Conservation (phyloP, 2,888 invertebrate species). For the Nowickia ferox region DNA sequence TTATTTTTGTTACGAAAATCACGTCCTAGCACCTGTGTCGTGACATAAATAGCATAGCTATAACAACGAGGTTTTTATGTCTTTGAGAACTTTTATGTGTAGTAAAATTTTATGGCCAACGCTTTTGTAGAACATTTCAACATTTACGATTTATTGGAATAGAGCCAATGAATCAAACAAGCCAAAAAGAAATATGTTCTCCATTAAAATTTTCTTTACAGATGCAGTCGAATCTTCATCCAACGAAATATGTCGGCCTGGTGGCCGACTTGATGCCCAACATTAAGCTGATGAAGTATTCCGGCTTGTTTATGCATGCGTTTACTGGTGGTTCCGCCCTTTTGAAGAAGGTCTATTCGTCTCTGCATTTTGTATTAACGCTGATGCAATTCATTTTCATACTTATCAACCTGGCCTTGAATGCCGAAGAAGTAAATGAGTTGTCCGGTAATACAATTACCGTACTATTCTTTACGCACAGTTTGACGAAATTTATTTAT, state of each 20-base stretch:
- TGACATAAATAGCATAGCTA: no score
- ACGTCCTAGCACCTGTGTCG: no score
- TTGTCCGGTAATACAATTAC: conserved; percentile 91
- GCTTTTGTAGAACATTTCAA: no score
- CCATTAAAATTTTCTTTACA: conserved; percentile 10
- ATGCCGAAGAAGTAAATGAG: conserved; percentile 90
- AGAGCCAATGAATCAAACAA: no score
- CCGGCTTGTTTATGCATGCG: conserved; percentile 91
- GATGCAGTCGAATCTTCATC: conserved; percentile 77
- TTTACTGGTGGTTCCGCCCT: conserved; percentile 87
- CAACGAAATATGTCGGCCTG: conserved; percentile 85
- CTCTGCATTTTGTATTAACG: conserved; percentile 86
- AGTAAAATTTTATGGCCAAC: no score
- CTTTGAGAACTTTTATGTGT: no score
- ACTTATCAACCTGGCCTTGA: conserved; percentile 87
- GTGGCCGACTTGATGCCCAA: conserved; percentile 94
- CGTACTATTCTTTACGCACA: conserved; percentile 90
- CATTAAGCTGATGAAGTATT: conserved; percentile 89
- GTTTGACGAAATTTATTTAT: conserved; percentile 89
- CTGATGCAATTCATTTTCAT: conserved; percentile 86
- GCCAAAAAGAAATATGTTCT: neutral
- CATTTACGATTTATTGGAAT: no score
- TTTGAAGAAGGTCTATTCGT: conserved; percentile 86
- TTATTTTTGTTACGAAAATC: no score
- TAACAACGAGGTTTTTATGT: no score